Percentiles rank a stretch among this genome's conserved stretches.
phyloP scores from a whole-genome alignment of 2,888 invertebrate genomes.

The Drosophila mayaguana region DNA sequence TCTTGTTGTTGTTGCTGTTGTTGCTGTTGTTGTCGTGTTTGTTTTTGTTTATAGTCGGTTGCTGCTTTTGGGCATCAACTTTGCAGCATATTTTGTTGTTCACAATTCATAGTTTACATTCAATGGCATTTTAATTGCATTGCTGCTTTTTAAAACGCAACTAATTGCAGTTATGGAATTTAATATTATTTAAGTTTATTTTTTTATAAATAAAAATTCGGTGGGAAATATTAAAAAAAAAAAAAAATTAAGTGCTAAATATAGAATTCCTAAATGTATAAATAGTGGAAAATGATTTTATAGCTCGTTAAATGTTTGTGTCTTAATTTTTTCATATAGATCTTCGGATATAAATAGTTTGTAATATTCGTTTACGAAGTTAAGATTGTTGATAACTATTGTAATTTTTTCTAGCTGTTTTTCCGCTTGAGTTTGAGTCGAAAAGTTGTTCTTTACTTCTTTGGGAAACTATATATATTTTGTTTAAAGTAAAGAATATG shows the following conservation, averaged over 20 bases:
- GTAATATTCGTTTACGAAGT: too few relatives aligned
- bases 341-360: too few relatives aligned
- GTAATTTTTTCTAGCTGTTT: too few relatives aligned
- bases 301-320: background rate
- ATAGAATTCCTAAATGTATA: background rate
- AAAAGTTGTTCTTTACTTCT: too few relatives aligned
- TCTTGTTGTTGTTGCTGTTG: background rate
- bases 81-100: background rate
- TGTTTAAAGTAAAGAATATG: too few relatives aligned
- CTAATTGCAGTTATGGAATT: slow-evolving; percentile 16
- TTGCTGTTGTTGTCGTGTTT: background rate
- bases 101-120: background rate
- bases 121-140: slow-evolving; percentile 19
- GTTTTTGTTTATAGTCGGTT: background rate
- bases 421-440: too few relatives aligned
- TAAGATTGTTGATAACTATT: too few relatives aligned
- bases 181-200: background rate
- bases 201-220: background rate
- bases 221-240: background rate
- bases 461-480: too few relatives aligned
- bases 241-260: too few relatives aligned
- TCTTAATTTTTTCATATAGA: background rate
- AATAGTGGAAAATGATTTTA: background rate
- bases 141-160: background rate
- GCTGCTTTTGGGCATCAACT: slow-evolving; percentile 6